These are phyloP conservation scores for Pseudochromis fuscus DNA, from an alignment of 2,797 vertebrate species.

Conservation along the genomic window DNA sequence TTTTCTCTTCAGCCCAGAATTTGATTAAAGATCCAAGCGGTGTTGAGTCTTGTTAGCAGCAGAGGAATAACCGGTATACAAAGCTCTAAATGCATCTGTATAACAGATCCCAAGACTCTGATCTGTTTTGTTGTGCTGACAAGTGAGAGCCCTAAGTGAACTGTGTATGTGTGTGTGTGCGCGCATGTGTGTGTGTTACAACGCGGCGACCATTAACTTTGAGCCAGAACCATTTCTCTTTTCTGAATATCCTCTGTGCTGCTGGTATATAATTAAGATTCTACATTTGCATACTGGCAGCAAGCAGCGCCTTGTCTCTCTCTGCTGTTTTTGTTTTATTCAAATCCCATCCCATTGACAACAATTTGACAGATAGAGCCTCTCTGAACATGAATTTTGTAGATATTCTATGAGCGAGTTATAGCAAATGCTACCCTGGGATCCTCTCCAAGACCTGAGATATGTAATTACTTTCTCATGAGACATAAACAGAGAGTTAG, in stretches of 20 bases:
- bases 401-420: constrained; percentile 64
- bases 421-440: constrained; percentile 61
- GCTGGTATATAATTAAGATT: constrained; percentile 80
- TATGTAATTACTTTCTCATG: constrained; percentile 73
- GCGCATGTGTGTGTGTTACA: constrained; percentile 47
- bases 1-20: constrained; percentile 43
- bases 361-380: constrained; percentile 78
- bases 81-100: constrained; percentile 43
- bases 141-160: constrained; percentile 43
- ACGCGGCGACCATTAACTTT: constrained; percentile 68
- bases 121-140: constrained; percentile 47
- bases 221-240: constrained; percentile 72
- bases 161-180: constrained; percentile 3
- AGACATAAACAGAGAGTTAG: constrained; percentile 67
- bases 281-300: constrained; percentile 80
- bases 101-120: constrained; percentile 47
- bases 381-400: constrained; percentile 76
- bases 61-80: constrained; percentile 52
- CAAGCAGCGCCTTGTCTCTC: constrained; percentile 62
- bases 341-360: constrained; percentile 77
- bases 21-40: constrained; percentile 52
- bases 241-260: constrained; percentile 67
- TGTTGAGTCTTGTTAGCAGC: constrained; percentile 60
- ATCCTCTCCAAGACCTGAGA: constrained; percentile 63
- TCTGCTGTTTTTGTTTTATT: constrained; percentile 79